These are phyloP conservation scores for Zootoca vivipara DNA, from an alignment of 2,113 vertebrate genomes.

Conservation along the genomic window DNA sequence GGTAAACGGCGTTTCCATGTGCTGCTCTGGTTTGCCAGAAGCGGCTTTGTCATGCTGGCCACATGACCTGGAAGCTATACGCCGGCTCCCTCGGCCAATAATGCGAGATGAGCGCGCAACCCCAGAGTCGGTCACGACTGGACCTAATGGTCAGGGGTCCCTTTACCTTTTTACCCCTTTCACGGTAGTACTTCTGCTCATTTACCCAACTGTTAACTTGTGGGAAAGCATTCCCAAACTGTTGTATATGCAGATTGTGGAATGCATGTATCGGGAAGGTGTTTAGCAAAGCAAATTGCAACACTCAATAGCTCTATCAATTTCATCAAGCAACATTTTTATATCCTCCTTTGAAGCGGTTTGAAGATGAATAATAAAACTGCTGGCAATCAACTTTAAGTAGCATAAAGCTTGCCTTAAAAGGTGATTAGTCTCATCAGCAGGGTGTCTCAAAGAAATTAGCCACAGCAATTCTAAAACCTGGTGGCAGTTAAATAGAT, in stretches of 20 bases:
- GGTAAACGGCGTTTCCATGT: no score
- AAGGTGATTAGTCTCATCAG: slow-evolving; percentile 58
- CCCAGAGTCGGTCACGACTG: no score
- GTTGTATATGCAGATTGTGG: slow-evolving; percentile 51
- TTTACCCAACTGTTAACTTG: background rate
- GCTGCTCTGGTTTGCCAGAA: no score
- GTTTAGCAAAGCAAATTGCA: slow-evolving; percentile 48
- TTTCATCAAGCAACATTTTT: slow-evolving; percentile 56
- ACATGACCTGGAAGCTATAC: no score
- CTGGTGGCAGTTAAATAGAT: slow-evolving; percentile 20
- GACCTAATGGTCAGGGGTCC: no score
- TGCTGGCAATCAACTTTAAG: slow-evolving; percentile 59
- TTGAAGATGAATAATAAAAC: slow-evolving; percentile 51
- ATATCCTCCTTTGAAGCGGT: slow-evolving; percentile 60
- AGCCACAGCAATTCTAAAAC: slow-evolving; percentile 41
- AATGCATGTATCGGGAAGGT: slow-evolving; percentile 43
- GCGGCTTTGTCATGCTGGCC: no score
- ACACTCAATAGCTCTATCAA: slow-evolving; percentile 53
- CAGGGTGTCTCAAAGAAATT: slow-evolving; percentile 56
- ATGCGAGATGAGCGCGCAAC: no score
- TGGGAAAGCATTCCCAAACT: slow-evolving; percentile 42
- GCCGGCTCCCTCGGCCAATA: no score
- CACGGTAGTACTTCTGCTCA: background rate
- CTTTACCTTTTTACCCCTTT: no score
- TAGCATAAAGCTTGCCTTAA: slow-evolving; percentile 61